Conservation (phyloP, 1,140 invertebrate species). For the Diabrotica undecimpunctata region DNA sequence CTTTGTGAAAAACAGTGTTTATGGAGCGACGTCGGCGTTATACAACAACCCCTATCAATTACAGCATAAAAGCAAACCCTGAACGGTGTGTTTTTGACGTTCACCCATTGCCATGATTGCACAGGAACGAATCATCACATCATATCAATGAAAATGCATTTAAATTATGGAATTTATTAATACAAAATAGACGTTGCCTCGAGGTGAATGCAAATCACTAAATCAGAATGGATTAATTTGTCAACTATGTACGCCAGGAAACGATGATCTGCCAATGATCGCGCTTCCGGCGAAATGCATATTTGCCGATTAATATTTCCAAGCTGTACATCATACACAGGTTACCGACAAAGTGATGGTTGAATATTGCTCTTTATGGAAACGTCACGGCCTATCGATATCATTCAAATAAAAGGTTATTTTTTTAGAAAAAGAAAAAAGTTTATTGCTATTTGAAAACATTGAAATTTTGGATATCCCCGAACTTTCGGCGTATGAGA, state of each 20-base stretch:
- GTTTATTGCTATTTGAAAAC: too few species aligned
- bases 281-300: constrained; percentile 6
- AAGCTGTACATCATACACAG: constrained; percentile 6
- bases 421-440: too few species aligned
- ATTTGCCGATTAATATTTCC: constrained; percentile 15
- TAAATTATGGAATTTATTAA: constrained; percentile 33
- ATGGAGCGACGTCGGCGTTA: constrained; percentile 12
- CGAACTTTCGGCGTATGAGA: too few species aligned
- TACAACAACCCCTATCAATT: not conserved
- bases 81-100: constrained; percentile 34
- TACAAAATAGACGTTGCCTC: constrained; percentile 27
- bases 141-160: constrained; percentile 32
- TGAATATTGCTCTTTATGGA: not conserved
- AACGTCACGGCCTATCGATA: not conserved
- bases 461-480: too few species aligned
- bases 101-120: constrained; percentile 24
- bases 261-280: constrained; percentile 9
- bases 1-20: constrained; percentile 14
- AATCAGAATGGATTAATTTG: constrained; percentile 34
- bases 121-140: constrained; percentile 25
- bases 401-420: too few species aligned
- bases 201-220: constrained; percentile 30
- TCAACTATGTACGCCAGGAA: constrained; percentile 25
- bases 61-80: constrained; percentile 20
- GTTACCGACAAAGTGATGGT: not conserved